phyloP scores from a whole-genome alignment of 2,797 vertebrate species.

The Echeneis naucrates region DNA sequence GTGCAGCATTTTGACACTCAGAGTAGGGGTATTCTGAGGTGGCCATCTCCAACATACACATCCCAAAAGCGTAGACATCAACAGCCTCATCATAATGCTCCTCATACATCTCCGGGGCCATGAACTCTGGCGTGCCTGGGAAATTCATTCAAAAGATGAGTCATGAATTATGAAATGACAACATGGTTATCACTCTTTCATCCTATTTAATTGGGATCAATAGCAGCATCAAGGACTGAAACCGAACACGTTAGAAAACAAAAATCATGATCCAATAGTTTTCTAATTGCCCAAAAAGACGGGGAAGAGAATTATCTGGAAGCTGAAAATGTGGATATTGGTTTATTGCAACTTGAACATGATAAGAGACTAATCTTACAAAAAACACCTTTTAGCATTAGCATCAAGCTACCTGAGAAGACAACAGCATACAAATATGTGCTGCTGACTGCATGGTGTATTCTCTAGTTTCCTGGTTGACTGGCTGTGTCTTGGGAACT shows the following conservation, averaged over 20 bases:
- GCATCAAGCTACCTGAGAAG: not conserved
- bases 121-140: conserved; percentile 97
- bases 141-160: conserved; percentile 29
- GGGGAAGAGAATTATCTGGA: not conserved
- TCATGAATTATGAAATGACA: conserved; percentile 10
- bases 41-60: conserved; percentile 99
- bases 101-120: conserved; percentile 99
- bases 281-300: conserved; percentile 6
- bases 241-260: conserved; percentile 4
- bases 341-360: not conserved
- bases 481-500: too few species aligned
- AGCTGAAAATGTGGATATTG: not conserved
- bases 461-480: too few species aligned
- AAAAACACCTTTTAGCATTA: not conserved
- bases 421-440: too few species aligned
- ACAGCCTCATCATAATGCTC: conserved; percentile 98
- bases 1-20: conserved; percentile 98
- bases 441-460: too few species aligned
- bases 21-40: conserved; percentile 99
- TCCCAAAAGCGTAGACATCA: conserved; percentile 98
- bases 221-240: conserved; percentile 9
- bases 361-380: not conserved
- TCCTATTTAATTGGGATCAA: conserved; percentile 29
- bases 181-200: conserved; percentile 19
- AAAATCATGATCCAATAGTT: not conserved